These are phyloP conservation scores for Polypedilum vanderplanki DNA, from an alignment of 1,140 invertebrate genomes.

Conservation along the genomic window DNA sequence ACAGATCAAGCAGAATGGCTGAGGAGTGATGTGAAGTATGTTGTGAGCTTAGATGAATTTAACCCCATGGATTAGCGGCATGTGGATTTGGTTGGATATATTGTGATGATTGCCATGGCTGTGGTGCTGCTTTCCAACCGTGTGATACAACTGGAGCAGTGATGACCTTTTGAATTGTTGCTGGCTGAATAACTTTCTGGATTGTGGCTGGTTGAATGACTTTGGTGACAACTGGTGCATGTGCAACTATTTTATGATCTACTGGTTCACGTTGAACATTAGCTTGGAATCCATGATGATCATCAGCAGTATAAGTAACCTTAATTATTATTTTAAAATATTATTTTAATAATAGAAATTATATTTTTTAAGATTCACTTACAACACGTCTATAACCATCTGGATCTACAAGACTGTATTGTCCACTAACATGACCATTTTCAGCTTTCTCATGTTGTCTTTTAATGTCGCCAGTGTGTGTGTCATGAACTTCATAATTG, in stretches of 20 bases:
- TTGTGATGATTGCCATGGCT: too few species aligned
- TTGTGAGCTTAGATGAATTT: too few species aligned
- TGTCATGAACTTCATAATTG: constrained; percentile 65
- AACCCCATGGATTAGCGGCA: too few species aligned
- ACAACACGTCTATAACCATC: constrained; percentile 52
- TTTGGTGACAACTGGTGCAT: constrained; percentile 50
- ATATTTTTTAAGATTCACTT: too few species aligned
- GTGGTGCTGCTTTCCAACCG: neutral
- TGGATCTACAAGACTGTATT: constrained; percentile 67
- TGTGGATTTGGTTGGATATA: too few species aligned
- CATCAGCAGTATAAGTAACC: constrained; percentile 44
- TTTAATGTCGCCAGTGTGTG: constrained; percentile 63
- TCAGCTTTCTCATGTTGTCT: constrained; percentile 59
- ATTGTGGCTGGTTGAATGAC: constrained; percentile 34
- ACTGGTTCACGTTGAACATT: constrained; percentile 39
- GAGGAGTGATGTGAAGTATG: too few species aligned
- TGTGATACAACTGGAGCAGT: neutral
- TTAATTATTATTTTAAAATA: neutral
- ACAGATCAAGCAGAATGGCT: too few species aligned
- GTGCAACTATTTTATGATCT: constrained; percentile 35
- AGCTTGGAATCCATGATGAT: constrained; percentile 46
- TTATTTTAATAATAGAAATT: too few species aligned
- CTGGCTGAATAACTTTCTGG: neutral
- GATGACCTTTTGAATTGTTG: neutral
- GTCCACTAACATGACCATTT: constrained; percentile 60